A percentile compares a stretch with the other conserved stretches of the same genome.
phyloP scores from a whole-genome alignment of 2,888 invertebrate species.

The Aquatica leii region DNA sequence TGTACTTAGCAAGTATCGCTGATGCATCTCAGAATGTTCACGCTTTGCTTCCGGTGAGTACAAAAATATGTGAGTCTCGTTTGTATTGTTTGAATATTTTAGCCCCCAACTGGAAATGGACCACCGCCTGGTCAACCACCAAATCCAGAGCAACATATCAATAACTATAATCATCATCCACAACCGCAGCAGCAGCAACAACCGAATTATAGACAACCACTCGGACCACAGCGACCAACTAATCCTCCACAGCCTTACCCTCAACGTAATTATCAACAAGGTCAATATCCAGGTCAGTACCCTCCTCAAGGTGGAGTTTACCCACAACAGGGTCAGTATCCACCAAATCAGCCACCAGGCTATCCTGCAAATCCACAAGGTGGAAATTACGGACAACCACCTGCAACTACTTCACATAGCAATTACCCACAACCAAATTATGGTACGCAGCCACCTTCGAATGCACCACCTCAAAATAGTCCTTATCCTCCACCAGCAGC shows the following conservation, averaged over 20 bases:
- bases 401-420: slow-evolving; percentile 65
- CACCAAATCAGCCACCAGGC: slow-evolving; percentile 73
- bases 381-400: slow-evolving; percentile 68
- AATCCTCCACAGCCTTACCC: slow-evolving; percentile 73
- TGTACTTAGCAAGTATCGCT: slow-evolving; percentile 95
- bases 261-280: slow-evolving; percentile 74
- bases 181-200: slow-evolving; percentile 56
- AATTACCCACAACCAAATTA: slow-evolving; percentile 65
- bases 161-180: slow-evolving; percentile 60
- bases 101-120: slow-evolving; percentile 62
- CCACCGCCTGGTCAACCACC: slow-evolving; percentile 57
- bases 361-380: slow-evolving; percentile 69
- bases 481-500: slow-evolving; percentile 58
- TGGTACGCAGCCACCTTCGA: slow-evolving; percentile 54
- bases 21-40: slow-evolving; percentile 95
- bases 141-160: slow-evolving; percentile 57
- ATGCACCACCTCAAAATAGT: slow-evolving; percentile 50
- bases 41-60: slow-evolving; percentile 85
- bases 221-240: slow-evolving; percentile 66
- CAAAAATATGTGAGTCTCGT: background rate
- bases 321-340: slow-evolving; percentile 71
- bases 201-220: slow-evolving; percentile 63
- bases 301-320: slow-evolving; percentile 73
- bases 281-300: slow-evolving; percentile 70
- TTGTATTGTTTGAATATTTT: too few species aligned